Percentiles rank a stretch among this genome's conserved stretches.
phyloP scores from a whole-genome alignment of 1,140 invertebrate species.

The Mizuhopecten yessoensis region DNA sequence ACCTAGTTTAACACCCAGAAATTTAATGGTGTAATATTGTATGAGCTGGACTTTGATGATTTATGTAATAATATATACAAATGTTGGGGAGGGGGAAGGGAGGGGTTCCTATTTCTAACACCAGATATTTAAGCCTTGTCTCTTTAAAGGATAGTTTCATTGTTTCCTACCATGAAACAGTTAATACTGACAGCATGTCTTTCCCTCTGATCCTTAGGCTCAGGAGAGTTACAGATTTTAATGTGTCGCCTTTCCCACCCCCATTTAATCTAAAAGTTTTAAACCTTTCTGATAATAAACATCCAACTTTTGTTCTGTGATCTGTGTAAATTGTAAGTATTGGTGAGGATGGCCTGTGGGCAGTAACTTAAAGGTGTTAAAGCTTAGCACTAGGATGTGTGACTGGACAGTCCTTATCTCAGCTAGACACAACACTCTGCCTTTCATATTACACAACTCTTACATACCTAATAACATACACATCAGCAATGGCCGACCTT shows the following conservation, averaged over 20 bases:
- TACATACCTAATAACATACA: background rate
- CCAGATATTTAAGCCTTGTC: no score
- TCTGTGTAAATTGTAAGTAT: background rate
- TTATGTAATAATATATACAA: no score
- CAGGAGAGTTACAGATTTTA: background rate
- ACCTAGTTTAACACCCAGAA: no score
- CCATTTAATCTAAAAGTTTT: background rate
- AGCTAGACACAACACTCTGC: background rate
- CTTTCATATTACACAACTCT: background rate
- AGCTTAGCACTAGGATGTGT: background rate
- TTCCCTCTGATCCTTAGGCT: no score
- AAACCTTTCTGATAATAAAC: background rate
- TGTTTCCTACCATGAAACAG: no score
- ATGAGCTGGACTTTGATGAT: no score
- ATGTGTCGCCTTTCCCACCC: background rate
- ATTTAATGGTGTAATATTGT: no score
- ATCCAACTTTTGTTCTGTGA: background rate
- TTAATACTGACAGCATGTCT: no score
- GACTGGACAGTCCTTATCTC: background rate
- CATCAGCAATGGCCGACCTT: conserved; percentile 10
- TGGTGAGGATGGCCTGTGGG: background rate
- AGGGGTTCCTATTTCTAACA: no score
- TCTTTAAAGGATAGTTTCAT: no score
- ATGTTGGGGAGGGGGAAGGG: no score
- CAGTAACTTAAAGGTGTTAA: background rate